Percentiles rank a stretch among this genome's conserved stretches.
These are phyloP conservation scores for Planiliza haematocheilus DNA, from an alignment of 2,113 vertebrate genomes.

Conservation along the genomic window DNA sequence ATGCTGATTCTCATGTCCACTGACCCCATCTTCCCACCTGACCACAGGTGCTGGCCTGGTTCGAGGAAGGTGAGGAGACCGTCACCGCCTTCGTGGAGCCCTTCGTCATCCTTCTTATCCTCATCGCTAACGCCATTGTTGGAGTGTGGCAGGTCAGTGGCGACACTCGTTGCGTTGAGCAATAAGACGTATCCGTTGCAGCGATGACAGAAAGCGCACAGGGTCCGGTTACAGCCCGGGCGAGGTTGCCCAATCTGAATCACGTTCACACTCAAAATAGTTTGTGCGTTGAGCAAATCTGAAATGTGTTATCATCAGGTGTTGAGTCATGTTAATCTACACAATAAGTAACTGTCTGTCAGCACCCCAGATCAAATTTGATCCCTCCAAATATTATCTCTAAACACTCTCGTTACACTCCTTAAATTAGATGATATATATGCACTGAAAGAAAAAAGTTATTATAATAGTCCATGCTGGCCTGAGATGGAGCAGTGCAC, in stretches of 20 bases:
- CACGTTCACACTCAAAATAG: constrained; percentile 53
- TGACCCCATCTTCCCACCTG: background rate
- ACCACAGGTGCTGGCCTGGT: constrained; percentile 93
- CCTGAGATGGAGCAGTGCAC: background rate
- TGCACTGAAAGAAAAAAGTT: no score
- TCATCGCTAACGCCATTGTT: constrained; percentile 92
- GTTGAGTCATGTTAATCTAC: constrained; percentile 19
- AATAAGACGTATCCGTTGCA: constrained; percentile 44
- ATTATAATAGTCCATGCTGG: background rate
- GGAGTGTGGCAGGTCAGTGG: constrained; percentile 93
- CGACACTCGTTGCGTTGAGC: constrained; percentile 26
- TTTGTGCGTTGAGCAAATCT: background rate
- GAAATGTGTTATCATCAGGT: background rate
- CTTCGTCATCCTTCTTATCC: constrained; percentile 93
- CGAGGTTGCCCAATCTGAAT: constrained; percentile 36
- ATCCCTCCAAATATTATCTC: background rate
- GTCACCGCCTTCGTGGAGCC: constrained; percentile 94
- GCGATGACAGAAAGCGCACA: constrained; percentile 38
- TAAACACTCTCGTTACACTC: no score
- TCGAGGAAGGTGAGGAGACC: constrained; percentile 94
- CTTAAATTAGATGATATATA: no score
- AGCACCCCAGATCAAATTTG: background rate
- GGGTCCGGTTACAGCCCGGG: constrained; percentile 50
- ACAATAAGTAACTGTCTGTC: no score
- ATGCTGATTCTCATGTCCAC: no score